phyloP scores from a whole-genome alignment of 2,113 vertebrate genomes.

The Petrocephalus microphthalmus region DNA sequence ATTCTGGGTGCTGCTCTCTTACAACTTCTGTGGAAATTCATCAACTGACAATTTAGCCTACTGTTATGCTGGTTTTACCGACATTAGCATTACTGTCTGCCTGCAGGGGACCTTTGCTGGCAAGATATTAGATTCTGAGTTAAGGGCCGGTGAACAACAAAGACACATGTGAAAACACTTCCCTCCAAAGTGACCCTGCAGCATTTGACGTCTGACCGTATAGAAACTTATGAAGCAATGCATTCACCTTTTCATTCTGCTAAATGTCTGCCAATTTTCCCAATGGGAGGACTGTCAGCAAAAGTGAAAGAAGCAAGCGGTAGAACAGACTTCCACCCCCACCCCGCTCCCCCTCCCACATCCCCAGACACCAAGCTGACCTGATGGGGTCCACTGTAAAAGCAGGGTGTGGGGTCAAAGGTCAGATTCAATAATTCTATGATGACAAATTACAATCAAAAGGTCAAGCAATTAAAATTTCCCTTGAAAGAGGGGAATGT shows the following conservation, averaged over 20 bases:
- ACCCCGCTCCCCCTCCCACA: neutral
- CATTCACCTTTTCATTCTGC: neutral
- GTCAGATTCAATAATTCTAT: neutral
- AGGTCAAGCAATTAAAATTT: neutral
- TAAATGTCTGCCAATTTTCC: neutral
- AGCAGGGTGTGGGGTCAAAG: neutral
- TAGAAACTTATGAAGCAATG: neutral
- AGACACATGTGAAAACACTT: constrained; percentile 1
- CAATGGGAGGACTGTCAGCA: neutral
- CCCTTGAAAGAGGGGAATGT: neutral
- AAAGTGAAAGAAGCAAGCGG: neutral
- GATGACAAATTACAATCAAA: neutral
- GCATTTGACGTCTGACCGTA: neutral
- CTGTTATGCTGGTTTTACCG: neutral
- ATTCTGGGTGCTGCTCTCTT: neutral
- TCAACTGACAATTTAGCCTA: neutral
- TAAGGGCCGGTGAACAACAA: neutral
- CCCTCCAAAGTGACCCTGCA: neutral
- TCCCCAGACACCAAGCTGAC: neutral
- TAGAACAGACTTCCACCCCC: neutral
- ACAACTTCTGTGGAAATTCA: neutral
- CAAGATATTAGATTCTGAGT: neutral
- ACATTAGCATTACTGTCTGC: neutral
- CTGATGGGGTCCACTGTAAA: neutral
- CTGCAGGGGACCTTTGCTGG: neutral